Evolutionary conservation across 2,797 vertebrate species (phyloP), one percentile per base, ranked within the genome.

Genomic region (Cephalopachus bancanus): DNA sequence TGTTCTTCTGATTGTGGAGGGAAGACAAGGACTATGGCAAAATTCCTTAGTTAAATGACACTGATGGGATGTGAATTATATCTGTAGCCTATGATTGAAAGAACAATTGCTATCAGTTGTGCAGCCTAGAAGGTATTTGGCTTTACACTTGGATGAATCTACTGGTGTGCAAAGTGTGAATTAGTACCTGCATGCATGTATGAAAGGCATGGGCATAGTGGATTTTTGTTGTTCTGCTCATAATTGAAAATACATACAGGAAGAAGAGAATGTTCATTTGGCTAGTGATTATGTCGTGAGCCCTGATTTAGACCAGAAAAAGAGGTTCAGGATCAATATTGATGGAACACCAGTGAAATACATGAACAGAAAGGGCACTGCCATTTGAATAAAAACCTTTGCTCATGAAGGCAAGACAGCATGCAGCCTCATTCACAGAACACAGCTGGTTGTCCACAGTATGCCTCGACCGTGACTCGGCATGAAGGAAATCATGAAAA

Each of bases 241-340:
- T 79, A 62, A 57, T 5, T 57, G 53, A 76, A 95, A 83, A 71
- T 60, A 19, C 19, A 12, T 10, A 19, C 3, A 9, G 71, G 19
- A 10, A 53, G 24, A 71, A 72, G 67, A 84, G 76, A 19, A 37
- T 72, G 94, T 93, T 78, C 51, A 15, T 49, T 59, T 37, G 30
- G 53, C 37, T 53, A 22, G 24, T 44, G 55, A 67, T 44, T 84
- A 12, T 44, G 51, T 16, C 12, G 57, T 65, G 62, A 67, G 24
- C 14, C 30, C 49, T 24, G 30, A 17, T n/a, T 49, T 24, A 28
- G 49, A 65, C 10, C 15, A 3, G 19, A 44, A 71, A 51, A 57
- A 64, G 64, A 53, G 33, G 49, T 28, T 75, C 20, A 30, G 67
- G 65, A 37, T 76, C 57, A 11, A 37, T 72, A 4, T 37, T n/a